Evolutionary conservation across 35 echinoderm and acorn worm species (phyloP).

Genomic region (Acanthaster planci): DNA sequence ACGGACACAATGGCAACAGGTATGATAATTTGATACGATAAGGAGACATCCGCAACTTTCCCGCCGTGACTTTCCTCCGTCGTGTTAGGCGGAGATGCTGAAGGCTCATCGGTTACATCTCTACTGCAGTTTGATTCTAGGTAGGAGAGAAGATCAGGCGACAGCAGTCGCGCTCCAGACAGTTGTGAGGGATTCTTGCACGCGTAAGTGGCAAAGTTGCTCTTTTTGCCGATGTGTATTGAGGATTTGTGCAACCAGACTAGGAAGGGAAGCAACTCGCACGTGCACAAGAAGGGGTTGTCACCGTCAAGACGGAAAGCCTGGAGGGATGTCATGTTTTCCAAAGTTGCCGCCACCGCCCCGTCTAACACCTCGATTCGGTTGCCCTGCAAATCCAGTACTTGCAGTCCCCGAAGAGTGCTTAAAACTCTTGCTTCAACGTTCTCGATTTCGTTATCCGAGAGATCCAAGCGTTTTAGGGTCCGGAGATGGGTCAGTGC

Average conservation of each 20-base stretch:
- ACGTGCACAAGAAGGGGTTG: constrained; percentile 31
- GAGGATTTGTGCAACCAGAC: constrained; percentile 8
- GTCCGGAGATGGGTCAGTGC: not conserved
- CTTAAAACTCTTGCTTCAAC: not conserved
- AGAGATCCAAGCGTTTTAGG: not conserved
- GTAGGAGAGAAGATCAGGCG: not conserved
- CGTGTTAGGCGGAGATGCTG: not conserved
- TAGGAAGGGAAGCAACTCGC: constrained; percentile 20
- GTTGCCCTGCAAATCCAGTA: not conserved
- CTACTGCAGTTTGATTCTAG: not conserved
- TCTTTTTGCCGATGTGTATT: not conserved
- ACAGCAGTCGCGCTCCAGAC: not conserved
- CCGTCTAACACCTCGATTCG: not conserved
- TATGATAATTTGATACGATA: not conserved
- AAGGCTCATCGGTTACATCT: not conserved
- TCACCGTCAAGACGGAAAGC: not conserved
- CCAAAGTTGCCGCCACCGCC: not conserved
- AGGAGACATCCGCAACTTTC: not conserved
- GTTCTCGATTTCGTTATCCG: not conserved
- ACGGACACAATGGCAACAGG: not conserved
- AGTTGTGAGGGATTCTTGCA: not conserved
- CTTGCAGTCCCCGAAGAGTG: not conserved
- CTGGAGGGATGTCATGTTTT: not conserved
- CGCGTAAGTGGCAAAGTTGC: not conserved
- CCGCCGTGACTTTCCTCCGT: not conserved